Percentiles rank a stretch among this genome's conserved stretches.
phyloP scores from a whole-genome alignment of 2,888 invertebrate species.

The Cryptocephalus primarius region DNA sequence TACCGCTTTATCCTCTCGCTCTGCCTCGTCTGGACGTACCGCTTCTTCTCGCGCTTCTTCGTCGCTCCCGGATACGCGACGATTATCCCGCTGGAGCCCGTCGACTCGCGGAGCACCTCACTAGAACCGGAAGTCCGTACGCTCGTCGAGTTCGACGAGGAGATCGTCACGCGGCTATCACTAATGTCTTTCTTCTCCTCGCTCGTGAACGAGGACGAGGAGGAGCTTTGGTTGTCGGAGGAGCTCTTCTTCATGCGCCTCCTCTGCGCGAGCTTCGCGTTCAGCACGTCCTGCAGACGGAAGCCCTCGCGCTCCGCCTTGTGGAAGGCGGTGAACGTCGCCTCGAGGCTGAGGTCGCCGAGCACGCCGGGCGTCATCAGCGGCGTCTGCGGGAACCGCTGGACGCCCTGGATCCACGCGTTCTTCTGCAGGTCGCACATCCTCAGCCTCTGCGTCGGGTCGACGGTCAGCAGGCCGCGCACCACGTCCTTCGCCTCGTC shows the following conservation, averaged over 20 bases:
- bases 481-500: conserved; percentile 65
- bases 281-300: conserved; percentile 58
- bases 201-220: conserved; percentile 34
- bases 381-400: conserved; percentile 40
- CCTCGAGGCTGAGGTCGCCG: conserved; percentile 42
- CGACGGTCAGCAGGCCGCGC: conserved; percentile 64
- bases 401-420: conserved; percentile 49
- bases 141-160: conserved; percentile 11
- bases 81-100: conserved; percentile 28
- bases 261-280: conserved; percentile 59
- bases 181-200: conserved; percentile 14
- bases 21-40: conserved; percentile 27
- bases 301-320: conserved; percentile 62
- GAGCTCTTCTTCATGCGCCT: conserved; percentile 50
- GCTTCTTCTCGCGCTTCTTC: conserved; percentile 12
- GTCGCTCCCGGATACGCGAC: conserved; percentile 22
- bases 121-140: conserved; percentile 16
- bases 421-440: conserved; percentile 57
- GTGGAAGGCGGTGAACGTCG: conserved; percentile 57
- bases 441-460: conserved; percentile 59
- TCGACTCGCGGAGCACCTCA: conserved; percentile 20
- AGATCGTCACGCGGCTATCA: neutral
- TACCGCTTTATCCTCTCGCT: conserved; percentile 31
- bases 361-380: conserved; percentile 53
- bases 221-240: conserved; percentile 34